These are phyloP conservation scores for Alcedo atthis DNA, from an alignment of 2,797 vertebrate genomes.

Conservation along the genomic window DNA sequence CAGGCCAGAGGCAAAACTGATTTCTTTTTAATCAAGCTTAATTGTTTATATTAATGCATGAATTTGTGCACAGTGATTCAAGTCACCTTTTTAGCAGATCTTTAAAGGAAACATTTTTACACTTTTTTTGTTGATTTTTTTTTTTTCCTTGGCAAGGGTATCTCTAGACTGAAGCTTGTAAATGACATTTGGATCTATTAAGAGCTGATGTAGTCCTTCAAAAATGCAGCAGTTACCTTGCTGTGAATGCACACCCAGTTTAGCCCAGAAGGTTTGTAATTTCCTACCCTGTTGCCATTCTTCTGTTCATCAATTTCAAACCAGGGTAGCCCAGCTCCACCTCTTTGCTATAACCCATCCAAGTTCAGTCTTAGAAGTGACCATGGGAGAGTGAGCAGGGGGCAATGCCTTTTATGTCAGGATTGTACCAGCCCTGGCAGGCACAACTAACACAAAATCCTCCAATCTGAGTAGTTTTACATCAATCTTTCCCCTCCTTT, in stretches of 20 bases:
- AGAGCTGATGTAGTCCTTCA: background rate
- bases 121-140: background rate
- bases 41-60: slow-evolving; percentile 49
- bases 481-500: background rate
- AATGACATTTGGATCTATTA: background rate
- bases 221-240: background rate
- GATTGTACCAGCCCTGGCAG: background rate
- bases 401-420: background rate
- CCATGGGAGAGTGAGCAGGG: no score
- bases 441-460: background rate
- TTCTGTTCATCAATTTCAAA: background rate
- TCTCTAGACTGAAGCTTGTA: background rate
- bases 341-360: background rate
- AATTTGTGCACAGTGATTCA: background rate
- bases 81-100: background rate
- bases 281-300: background rate
- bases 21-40: slow-evolving; percentile 62
- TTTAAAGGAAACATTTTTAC: background rate
- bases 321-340: background rate
- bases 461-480: background rate
- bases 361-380: background rate
- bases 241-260: background rate
- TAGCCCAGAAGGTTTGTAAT: background rate
- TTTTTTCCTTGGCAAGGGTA: background rate
- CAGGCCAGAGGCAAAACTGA: slow-evolving; percentile 40